These are phyloP conservation scores for Triplophysa tibetana DNA, from an alignment of 2,113 vertebrate genomes.

Conservation along the genomic window DNA sequence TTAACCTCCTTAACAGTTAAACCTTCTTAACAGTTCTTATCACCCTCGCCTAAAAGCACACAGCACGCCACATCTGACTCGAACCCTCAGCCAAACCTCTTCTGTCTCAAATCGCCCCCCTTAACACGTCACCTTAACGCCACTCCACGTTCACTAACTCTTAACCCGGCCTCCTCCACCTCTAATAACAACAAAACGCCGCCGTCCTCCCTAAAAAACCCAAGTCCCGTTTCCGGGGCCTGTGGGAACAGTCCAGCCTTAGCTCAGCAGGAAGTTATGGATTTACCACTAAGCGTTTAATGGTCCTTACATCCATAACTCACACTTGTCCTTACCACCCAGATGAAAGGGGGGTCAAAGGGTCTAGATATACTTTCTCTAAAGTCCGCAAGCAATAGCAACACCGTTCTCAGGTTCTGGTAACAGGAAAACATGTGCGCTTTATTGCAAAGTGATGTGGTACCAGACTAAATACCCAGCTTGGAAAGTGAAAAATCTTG, in stretches of 20 bases:
- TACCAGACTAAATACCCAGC: not conserved
- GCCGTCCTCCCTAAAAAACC: not conserved
- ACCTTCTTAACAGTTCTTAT: conserved; percentile 24
- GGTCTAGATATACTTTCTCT: conserved; percentile 1
- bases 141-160: conserved; percentile 24
- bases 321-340: conserved; percentile 45
- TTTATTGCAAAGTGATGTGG: not conserved
- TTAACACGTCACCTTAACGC: conserved; percentile 11
- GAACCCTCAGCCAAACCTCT: not conserved
- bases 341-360: conserved; percentile 25
- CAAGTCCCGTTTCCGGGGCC: not conserved
- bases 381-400: not conserved
- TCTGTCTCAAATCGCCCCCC: conserved; percentile 26
- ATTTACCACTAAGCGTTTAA: conserved; percentile 47
- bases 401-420: not conserved
- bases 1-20: conserved; percentile 29
- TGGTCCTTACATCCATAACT: conserved; percentile 42
- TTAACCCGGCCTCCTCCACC: conserved; percentile 13
- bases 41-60: conserved; percentile 19
- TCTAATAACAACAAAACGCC: conserved; percentile 13
- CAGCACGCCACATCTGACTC: not conserved
- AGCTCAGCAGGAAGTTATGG: conserved; percentile 16
- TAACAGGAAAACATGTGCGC: not conserved
- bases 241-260: conserved; percentile 30
- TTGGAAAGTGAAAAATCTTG: not conserved